Evolutionary conservation across 2,113 vertebrate genomes (phyloP).

Genomic region (Phasianus colchicus): DNA sequence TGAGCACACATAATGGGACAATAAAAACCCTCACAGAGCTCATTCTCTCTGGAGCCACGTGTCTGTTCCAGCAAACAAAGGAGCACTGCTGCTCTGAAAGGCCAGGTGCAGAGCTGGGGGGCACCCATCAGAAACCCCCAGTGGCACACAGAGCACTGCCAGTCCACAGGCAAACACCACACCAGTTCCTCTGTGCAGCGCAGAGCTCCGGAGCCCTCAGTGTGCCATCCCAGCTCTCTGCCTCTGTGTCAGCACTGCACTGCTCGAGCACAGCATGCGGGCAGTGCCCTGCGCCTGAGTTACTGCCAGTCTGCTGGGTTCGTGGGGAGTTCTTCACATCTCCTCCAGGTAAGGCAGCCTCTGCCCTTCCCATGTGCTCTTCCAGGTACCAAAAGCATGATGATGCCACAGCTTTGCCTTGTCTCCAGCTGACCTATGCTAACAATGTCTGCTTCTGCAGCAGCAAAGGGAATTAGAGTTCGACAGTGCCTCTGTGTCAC

Average conservation of each 20-base stretch:
- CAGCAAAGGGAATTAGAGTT: background rate
- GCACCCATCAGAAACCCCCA: slow-evolving; percentile 8
- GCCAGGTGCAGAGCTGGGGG: background rate
- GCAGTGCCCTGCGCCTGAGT: background rate
- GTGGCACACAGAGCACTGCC: background rate
- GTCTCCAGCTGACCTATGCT: background rate
- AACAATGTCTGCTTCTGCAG: background rate
- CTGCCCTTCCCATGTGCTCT: background rate
- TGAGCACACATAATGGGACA: background rate
- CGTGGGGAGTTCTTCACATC: background rate
- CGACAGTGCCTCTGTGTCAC: background rate
- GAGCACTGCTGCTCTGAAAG: background rate
- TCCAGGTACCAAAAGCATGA: background rate
- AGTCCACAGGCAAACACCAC: background rate
- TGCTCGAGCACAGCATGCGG: background rate
- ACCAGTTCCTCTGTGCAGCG: background rate
- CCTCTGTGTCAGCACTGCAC: background rate
- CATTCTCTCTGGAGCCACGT: background rate
- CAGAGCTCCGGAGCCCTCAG: background rate
- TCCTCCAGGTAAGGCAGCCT: background rate
- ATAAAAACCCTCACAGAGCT: background rate
- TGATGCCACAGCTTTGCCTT: background rate
- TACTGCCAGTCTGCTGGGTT: no score
- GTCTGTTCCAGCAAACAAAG: slow-evolving; percentile 18
- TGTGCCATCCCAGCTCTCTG: background rate